A percentile compares a stretch with the other conserved stretches of the same genome.
Conservation (phyloP, 2,113 vertebrate genomes). For the Cyprinodon tularosa region DNA sequence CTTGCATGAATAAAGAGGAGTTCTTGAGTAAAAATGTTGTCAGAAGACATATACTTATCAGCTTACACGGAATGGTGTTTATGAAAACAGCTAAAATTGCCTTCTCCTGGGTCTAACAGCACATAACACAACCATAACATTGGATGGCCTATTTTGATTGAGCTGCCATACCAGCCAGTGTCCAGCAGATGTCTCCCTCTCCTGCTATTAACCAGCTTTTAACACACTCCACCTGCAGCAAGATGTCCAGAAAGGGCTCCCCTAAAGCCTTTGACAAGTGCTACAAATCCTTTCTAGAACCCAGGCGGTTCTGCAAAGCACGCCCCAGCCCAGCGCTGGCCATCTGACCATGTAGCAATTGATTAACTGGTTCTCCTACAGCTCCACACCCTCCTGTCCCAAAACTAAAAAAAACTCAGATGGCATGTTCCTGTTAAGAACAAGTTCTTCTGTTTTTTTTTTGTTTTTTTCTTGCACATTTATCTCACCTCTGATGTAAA, state of each 20-base stretch:
- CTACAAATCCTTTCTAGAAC: slow-evolving; percentile 82
- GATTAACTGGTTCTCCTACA: slow-evolving; percentile 79
- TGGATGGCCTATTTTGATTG: slow-evolving; percentile 39
- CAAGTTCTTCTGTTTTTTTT: slow-evolving; percentile 13
- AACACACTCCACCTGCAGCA: slow-evolving; percentile 45
- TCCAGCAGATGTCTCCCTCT: slow-evolving; percentile 88
- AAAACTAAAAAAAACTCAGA: slow-evolving; percentile 45
- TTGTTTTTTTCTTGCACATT: slow-evolving; percentile 23
- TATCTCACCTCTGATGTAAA: slow-evolving; percentile 8
- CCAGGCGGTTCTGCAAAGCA: slow-evolving; percentile 69
- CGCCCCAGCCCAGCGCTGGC: slow-evolving; percentile 72
- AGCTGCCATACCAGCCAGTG: slow-evolving; percentile 32
- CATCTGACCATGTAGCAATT: slow-evolving; percentile 82
- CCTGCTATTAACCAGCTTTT: slow-evolving; percentile 55
- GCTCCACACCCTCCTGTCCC: slow-evolving; percentile 63
- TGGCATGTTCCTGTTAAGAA: slow-evolving; percentile 33
- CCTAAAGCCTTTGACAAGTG: slow-evolving; percentile 84
- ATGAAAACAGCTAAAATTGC: not conserved
- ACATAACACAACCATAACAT: slow-evolving; percentile 17
- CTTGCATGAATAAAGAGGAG: slow-evolving; percentile 13
- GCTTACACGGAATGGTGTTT: not conserved
- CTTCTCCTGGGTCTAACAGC: slow-evolving; percentile 4
- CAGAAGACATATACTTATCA: slow-evolving; percentile 1
- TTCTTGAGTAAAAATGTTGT: slow-evolving; percentile 42
- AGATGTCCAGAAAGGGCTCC: slow-evolving; percentile 75